phyloP scores from a whole-genome alignment of 2,888 invertebrate species.

The Torymus texanus region DNA sequence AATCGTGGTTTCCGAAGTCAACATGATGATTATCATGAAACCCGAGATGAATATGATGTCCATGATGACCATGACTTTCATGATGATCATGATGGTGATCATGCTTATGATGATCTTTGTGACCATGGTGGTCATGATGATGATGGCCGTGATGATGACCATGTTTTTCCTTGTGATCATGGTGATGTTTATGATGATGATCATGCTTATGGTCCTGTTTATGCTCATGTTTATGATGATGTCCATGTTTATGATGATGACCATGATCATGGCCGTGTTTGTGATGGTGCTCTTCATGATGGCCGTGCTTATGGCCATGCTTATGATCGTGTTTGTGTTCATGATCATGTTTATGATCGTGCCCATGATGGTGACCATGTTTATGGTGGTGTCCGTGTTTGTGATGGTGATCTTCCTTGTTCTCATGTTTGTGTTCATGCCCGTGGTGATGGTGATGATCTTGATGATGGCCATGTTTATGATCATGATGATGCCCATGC shows the following conservation, averaged over 20 bases:
- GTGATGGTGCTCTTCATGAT: slow-evolving; percentile 43
- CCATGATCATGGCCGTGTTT: slow-evolving; percentile 46
- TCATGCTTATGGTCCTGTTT: slow-evolving; percentile 40
- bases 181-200: slow-evolving; percentile 32
- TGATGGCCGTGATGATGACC: slow-evolving; percentile 20
- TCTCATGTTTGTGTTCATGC: slow-evolving; percentile 32
- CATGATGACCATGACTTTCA: not conserved
- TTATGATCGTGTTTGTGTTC: slow-evolving; percentile 30
- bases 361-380: slow-evolving; percentile 40
- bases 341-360: slow-evolving; percentile 36
- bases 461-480: slow-evolving; percentile 51
- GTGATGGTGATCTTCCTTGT: slow-evolving; percentile 46
- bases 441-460: slow-evolving; percentile 44
- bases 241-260: slow-evolving; percentile 36
- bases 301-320: slow-evolving; percentile 47
- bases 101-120: slow-evolving; percentile 20
- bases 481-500: slow-evolving; percentile 55
- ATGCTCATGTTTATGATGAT: slow-evolving; percentile 32
- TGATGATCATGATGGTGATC: slow-evolving; percentile 4
- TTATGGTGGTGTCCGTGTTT: slow-evolving; percentile 40
- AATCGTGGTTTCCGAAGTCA: slow-evolving; percentile 4
- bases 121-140: slow-evolving; percentile 23
- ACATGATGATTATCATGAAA: slow-evolving; percentile 8
- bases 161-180: slow-evolving; percentile 38
- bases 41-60: not conserved